Conservation (phyloP, 2,888 invertebrate genomes). For the Melinopterus prodromus region DNA sequence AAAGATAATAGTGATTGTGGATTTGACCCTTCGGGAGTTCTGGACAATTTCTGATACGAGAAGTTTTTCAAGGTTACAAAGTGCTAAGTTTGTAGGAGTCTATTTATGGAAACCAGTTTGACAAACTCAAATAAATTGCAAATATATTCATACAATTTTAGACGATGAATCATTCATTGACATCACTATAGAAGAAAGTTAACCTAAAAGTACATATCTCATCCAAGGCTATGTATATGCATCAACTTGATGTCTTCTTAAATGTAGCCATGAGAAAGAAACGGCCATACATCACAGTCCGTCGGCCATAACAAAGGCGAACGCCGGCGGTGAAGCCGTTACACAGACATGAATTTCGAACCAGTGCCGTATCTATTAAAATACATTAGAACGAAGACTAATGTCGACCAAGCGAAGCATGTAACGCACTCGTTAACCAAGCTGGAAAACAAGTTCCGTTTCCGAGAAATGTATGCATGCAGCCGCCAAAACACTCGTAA, state of each 20-base stretch:
- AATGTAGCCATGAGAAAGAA: not conserved
- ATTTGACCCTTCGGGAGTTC: no score
- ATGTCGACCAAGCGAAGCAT: not conserved
- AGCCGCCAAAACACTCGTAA: not conserved
- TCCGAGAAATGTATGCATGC: constrained; percentile 4
- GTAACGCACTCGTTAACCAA: not conserved
- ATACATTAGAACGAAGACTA: not conserved
- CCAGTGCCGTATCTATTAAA: not conserved
- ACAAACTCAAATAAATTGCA: no score
- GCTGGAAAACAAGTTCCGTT: not conserved
- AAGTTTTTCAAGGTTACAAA: no score
- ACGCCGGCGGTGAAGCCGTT: not conserved
- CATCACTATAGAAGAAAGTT: not conserved
- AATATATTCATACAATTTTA: no score
- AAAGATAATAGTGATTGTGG: no score
- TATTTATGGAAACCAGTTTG: no score
- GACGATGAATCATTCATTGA: not conserved
- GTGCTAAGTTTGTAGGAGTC: no score
- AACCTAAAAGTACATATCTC: not conserved
- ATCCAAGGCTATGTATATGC: not conserved
- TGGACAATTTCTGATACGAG: no score
- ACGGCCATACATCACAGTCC: not conserved
- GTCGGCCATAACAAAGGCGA: not conserved
- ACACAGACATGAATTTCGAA: not conserved
- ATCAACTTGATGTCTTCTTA: not conserved